A percentile compares a stretch with the other conserved stretches of the same genome.
phyloP scores from a whole-genome alignment of 1,140 invertebrate genomes.

The Cheumatopsyche charites region DNA sequence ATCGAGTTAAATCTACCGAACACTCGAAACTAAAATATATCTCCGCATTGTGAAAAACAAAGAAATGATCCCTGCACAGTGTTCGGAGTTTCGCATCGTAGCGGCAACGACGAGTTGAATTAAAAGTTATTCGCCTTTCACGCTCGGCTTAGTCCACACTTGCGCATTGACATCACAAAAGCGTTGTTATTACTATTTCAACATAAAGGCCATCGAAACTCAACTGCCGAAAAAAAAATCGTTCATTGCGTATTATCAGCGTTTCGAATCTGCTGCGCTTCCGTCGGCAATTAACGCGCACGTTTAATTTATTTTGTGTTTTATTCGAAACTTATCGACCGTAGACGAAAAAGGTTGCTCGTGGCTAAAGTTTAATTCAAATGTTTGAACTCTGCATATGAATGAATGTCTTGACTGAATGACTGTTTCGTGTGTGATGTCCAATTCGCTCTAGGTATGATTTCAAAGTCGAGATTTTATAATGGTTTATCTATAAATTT shows the following conservation, averaged over 20 bases:
- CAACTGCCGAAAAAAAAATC: slow-evolving; percentile 28
- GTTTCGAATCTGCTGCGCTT: slow-evolving; percentile 43
- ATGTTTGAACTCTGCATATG: no score
- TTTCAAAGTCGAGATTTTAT: no score
- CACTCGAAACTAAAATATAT: no score
- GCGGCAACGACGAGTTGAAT: slow-evolving; percentile 46
- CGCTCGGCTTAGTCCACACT: slow-evolving; percentile 34
- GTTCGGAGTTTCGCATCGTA: slow-evolving; percentile 37
- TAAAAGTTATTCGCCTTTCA: slow-evolving; percentile 45
- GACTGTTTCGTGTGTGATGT: no score
- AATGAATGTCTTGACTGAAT: no score
- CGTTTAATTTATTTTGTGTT: slow-evolving; percentile 8
- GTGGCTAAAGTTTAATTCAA: neutral
- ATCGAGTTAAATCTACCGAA: no score
- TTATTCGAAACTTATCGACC: slow-evolving; percentile 20
- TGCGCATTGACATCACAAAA: slow-evolving; percentile 17
- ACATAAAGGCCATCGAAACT: slow-evolving; percentile 30
- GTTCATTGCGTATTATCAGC: slow-evolving; percentile 36
- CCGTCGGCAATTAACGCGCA: slow-evolving; percentile 30
- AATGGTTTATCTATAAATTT: no score
- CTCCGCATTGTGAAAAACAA: neutral
- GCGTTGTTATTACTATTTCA: slow-evolving; percentile 34
- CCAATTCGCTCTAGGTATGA: no score
- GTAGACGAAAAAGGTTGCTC: neutral
- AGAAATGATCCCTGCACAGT: slow-evolving; percentile 19